Conservation (phyloP, 1,140 invertebrate genomes). For the Drosophila elegans region DNA sequence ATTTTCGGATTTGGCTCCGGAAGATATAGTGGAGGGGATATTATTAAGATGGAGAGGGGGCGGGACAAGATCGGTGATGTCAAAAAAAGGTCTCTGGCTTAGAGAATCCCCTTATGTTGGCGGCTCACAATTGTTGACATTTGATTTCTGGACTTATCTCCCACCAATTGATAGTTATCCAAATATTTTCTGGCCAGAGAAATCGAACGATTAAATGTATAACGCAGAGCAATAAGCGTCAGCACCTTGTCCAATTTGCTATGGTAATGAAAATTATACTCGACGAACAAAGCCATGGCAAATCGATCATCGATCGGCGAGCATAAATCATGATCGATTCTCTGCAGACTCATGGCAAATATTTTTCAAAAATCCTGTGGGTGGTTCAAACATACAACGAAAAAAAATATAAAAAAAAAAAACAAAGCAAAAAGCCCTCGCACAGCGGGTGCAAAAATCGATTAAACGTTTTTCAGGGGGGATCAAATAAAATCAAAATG, state of each 20-base stretch:
- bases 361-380: constrained; percentile 63
- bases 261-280: constrained; percentile 83
- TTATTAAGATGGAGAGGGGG: constrained; percentile 61
- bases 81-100: constrained; percentile 60
- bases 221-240: constrained; percentile 74
- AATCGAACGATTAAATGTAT: constrained; percentile 54
- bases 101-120: constrained; percentile 21
- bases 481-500: constrained; percentile 28
- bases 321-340: constrained; percentile 73
- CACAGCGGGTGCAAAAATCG: constrained; percentile 77
- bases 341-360: constrained; percentile 47
- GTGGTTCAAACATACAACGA: constrained; percentile 59
- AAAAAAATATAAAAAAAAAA: neutral
- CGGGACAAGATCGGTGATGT: constrained; percentile 81
- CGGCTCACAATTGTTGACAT: constrained; percentile 72
- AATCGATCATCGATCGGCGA: constrained; percentile 58
- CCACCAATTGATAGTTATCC: constrained; percentile 46
- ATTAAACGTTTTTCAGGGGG: constrained; percentile 65
- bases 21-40: constrained; percentile 24
- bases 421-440: constrained; percentile 12
- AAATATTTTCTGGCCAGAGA: constrained; percentile 17
- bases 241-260: constrained; percentile 83
- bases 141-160: constrained; percentile 48
- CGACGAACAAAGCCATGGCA: constrained; percentile 65
- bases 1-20: constrained; percentile 58